phyloP scores from a whole-genome alignment of 2,797 vertebrate species.

The Natrix natrix region DNA sequence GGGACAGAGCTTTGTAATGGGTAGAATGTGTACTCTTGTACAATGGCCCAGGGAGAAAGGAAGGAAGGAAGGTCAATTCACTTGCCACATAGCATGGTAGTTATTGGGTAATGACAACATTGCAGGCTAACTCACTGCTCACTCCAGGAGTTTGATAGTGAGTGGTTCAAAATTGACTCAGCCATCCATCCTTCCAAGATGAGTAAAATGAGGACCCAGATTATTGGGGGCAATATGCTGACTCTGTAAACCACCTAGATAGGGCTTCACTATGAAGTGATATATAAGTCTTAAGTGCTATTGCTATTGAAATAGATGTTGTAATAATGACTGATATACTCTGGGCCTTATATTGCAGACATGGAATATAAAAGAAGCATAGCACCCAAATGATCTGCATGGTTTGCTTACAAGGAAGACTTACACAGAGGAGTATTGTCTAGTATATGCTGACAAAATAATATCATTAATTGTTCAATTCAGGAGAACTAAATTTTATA shows the following conservation, averaged over 20 bases:
- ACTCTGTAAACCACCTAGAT: background rate
- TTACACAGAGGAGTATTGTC: background rate
- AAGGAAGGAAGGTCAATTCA: background rate
- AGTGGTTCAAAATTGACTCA: background rate
- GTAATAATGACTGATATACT: background rate
- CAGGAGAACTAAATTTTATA: background rate
- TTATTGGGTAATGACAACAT: background rate
- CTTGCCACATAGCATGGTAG: background rate
- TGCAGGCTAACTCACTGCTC: background rate
- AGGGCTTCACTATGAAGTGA: background rate
- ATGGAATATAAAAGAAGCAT: background rate
- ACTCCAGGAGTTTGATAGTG: background rate
- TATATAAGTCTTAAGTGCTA: background rate
- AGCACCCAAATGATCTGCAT: background rate
- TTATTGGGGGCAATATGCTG: background rate
- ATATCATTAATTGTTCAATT: background rate
- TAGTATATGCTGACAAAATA: background rate
- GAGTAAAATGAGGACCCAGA: background rate
- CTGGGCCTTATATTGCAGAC: background rate
- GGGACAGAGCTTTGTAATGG: background rate
- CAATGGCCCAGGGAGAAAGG: background rate
- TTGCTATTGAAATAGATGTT: background rate
- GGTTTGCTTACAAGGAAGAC: background rate
- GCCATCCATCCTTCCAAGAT: background rate
- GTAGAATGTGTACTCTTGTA: background rate